Evolutionary conservation across 2,888 invertebrate species (phyloP).

Genomic region (Lissocephala sabroskyi): DNA sequence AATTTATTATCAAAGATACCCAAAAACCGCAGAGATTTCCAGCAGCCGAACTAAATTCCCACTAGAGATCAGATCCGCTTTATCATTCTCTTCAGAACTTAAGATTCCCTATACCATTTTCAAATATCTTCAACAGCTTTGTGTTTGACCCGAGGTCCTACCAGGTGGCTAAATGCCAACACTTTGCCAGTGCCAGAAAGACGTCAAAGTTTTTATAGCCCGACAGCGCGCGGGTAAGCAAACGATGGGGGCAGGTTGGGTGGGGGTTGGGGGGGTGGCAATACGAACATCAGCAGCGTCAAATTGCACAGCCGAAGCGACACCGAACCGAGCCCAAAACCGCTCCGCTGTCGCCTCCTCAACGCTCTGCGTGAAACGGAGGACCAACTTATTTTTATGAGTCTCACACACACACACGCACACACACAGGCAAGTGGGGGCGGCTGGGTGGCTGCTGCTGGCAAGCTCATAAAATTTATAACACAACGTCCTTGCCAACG

Average conservation of each 20-base stretch:
- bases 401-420: slow-evolving; percentile 22
- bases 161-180: slow-evolving; percentile 52
- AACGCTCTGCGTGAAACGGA: slow-evolving; percentile 53
- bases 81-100: no score
- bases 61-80: no score
- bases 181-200: slow-evolving; percentile 5
- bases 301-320: no score
- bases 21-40: no score
- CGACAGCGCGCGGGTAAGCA: background rate
- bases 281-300: background rate
- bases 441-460: slow-evolving; percentile 37
- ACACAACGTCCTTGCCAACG: slow-evolving; percentile 67
- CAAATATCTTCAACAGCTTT: no score
- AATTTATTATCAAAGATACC: no score
- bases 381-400: slow-evolving; percentile 67
- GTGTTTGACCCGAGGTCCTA: no score
- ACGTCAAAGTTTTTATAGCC: slow-evolving; percentile 42
- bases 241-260: no score
- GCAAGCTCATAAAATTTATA: slow-evolving; percentile 68
- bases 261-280: no score
- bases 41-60: no score
- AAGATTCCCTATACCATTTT: no score
- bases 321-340: background rate
- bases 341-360: no score
- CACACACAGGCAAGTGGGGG: slow-evolving; percentile 24